phyloP scores from a whole-genome alignment of 2,888 invertebrate genomes.

The Leptopilina drosophilae region DNA sequence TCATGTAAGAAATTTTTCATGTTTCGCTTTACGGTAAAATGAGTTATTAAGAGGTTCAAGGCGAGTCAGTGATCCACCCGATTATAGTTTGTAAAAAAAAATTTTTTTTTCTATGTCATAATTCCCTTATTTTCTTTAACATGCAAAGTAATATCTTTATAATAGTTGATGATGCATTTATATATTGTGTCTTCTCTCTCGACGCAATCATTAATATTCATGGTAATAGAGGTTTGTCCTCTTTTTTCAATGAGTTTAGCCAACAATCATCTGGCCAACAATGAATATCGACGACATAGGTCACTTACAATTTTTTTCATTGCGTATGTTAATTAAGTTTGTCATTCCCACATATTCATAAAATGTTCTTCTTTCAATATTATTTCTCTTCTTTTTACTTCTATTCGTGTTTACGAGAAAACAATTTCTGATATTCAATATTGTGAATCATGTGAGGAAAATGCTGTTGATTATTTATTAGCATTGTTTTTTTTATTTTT shows the following conservation, averaged over 20 bases:
- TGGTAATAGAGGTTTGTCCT: conserved; percentile 17
- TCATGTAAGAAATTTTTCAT: neutral
- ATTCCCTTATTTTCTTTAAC: conserved; percentile 16
- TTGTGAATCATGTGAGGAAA: neutral
- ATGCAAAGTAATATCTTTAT: conserved; percentile 13
- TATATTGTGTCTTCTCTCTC: neutral
- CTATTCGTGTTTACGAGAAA: too few relatives aligned
- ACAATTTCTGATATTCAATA: too few relatives aligned
- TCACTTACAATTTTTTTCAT: neutral
- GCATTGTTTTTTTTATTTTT: too few relatives aligned
- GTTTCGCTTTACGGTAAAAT: neutral
- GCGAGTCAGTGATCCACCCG: conserved; percentile 20
- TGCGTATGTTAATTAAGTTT: neutral
- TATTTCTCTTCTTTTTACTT: neutral
- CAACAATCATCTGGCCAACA: conserved; percentile 8
- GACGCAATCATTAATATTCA: conserved; percentile 12
- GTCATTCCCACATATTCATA: conserved; percentile 11
- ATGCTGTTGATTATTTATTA: neutral
- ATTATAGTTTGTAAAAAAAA: neutral
- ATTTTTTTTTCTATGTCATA: neutral
- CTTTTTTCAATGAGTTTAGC: conserved; percentile 25
- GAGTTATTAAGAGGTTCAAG: conserved; percentile 14
- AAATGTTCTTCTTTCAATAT: neutral
- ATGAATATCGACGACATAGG: conserved; percentile 7
- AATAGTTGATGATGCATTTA: conserved; percentile 6